Evolutionary conservation across 2,888 invertebrate species (phyloP).

Genomic region (Alcis repandata): DNA sequence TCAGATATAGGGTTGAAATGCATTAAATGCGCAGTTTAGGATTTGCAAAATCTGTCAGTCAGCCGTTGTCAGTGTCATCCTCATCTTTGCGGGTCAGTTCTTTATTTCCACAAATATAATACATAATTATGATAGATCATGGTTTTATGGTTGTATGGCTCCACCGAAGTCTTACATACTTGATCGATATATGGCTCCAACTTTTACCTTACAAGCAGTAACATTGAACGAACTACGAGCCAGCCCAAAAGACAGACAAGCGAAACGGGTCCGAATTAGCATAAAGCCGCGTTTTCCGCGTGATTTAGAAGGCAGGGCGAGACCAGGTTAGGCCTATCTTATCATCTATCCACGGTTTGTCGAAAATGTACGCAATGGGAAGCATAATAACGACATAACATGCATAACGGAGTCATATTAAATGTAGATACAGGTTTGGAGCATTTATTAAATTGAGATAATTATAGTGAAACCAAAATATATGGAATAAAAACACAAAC

Average conservation of each 20-base stretch:
- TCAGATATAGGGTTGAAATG: no score
- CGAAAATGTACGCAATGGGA: slow-evolving; percentile 15
- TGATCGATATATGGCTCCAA: not conserved
- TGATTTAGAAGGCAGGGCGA: slow-evolving; percentile 52
- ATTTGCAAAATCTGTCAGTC: no score
- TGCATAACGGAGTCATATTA: not conserved
- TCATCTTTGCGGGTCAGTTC: not conserved
- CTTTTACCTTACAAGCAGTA: slow-evolving; percentile 14
- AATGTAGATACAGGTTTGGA: not conserved
- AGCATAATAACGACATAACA: slow-evolving; percentile 16
- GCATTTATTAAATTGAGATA: no score
- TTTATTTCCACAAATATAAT: not conserved
- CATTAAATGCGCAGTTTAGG: no score
- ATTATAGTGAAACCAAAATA: no score
- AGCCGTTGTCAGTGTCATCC: no score
- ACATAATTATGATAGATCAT: not conserved
- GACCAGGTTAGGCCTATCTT: slow-evolving; percentile 41
- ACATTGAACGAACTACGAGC: slow-evolving; percentile 27
- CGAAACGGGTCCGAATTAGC: slow-evolving; percentile 43
- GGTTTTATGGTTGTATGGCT: no score
- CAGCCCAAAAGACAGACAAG: slow-evolving; percentile 25
- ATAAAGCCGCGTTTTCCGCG: slow-evolving; percentile 49
- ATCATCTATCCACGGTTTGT: slow-evolving; percentile 35
- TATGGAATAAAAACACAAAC: no score
- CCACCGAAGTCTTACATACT: no score